A percentile compares a stretch with the other conserved stretches of the same genome.
Evolutionary conservation across 2,113 vertebrate species (phyloP).

Genomic region (Leptobrachium leishanense): DNA sequence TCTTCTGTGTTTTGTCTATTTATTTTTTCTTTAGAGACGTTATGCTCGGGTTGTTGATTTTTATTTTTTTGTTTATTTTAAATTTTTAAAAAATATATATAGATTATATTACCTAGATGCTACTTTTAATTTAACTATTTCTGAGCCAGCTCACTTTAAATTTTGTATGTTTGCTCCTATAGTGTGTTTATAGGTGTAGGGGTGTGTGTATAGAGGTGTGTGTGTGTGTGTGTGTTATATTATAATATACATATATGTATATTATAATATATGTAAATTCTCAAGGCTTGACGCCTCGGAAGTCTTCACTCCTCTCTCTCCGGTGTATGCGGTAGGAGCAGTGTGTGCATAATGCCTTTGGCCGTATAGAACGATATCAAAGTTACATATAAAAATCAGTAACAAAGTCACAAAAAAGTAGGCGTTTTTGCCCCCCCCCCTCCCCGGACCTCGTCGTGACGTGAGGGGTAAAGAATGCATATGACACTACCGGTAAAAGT

Average conservation of each 20-base stretch:
- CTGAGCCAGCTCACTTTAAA: slow-evolving; percentile 90
- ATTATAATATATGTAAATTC: slow-evolving; percentile 38
- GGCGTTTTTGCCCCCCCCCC: background rate
- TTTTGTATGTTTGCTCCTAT: slow-evolving; percentile 57
- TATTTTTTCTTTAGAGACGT: slow-evolving; percentile 57
- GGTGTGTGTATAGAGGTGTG: too few species aligned
- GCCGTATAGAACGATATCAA: slow-evolving; percentile 36
- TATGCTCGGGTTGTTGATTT: slow-evolving; percentile 59
- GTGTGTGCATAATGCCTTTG: slow-evolving; percentile 52
- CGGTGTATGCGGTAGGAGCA: slow-evolving; percentile 21
- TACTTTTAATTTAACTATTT: slow-evolving; percentile 76
- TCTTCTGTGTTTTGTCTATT: slow-evolving; percentile 64
- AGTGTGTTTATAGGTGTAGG: slow-evolving; percentile 15
- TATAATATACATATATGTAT: slow-evolving; percentile 18
- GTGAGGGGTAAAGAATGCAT: background rate
- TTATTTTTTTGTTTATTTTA: slow-evolving; percentile 46
- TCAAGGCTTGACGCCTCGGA: slow-evolving; percentile 59
- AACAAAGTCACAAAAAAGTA: background rate
- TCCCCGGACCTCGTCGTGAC: background rate
- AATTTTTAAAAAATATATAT: slow-evolving; percentile 47
- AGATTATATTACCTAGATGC: slow-evolving; percentile 73
- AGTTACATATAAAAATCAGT: slow-evolving; percentile 10
- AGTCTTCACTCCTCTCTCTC: slow-evolving; percentile 49
- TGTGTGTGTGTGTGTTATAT: background rate
- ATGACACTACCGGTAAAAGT: background rate